Conservation (phyloP, 2,888 invertebrate genomes). For the Macrophya annulata region DNA sequence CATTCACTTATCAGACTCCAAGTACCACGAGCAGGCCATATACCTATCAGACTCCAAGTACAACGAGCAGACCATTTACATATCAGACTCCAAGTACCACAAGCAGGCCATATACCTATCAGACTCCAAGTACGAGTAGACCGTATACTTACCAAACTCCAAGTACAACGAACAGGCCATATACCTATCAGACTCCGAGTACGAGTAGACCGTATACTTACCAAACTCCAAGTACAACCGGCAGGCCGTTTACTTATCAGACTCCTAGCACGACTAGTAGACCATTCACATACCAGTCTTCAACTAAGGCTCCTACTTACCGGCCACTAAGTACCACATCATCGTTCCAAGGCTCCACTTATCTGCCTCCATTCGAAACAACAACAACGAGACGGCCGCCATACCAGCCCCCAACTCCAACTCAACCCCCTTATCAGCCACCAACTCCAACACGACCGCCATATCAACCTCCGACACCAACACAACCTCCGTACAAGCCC, state of each 20-base stretch:
- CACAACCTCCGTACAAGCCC: conserved; percentile 57
- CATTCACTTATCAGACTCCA: conserved; percentile 46
- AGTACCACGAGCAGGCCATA: conserved; percentile 25
- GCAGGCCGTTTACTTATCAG: conserved; percentile 22
- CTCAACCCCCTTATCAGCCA: conserved; percentile 62
- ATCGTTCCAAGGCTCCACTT: conserved; percentile 40
- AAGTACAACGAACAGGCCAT: conserved; percentile 27
- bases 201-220: conserved; percentile 39
- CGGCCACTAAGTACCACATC: conserved; percentile 30
- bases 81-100: conserved; percentile 47
- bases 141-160: conserved; percentile 31
- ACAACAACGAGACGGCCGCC: conserved; percentile 38
- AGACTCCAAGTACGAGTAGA: conserved; percentile 9
- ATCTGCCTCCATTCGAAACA: conserved; percentile 42
- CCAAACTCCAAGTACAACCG: conserved; percentile 32
- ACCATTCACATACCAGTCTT: conserved; percentile 38
- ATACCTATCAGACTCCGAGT: conserved; percentile 24
- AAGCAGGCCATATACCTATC: conserved; percentile 33
- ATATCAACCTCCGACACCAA: conserved; percentile 54
- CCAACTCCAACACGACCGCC: conserved; percentile 59
- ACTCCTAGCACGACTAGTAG: conserved; percentile 27
- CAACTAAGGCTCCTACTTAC: conserved; percentile 32
- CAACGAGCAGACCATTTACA: conserved; percentile 2
- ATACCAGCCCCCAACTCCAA: conserved; percentile 55
- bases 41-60: conserved; percentile 38